These are phyloP conservation scores for Pseudorectes ferrugineus DNA, from an alignment of 2,113 vertebrate genomes.

Conservation along the genomic window DNA sequence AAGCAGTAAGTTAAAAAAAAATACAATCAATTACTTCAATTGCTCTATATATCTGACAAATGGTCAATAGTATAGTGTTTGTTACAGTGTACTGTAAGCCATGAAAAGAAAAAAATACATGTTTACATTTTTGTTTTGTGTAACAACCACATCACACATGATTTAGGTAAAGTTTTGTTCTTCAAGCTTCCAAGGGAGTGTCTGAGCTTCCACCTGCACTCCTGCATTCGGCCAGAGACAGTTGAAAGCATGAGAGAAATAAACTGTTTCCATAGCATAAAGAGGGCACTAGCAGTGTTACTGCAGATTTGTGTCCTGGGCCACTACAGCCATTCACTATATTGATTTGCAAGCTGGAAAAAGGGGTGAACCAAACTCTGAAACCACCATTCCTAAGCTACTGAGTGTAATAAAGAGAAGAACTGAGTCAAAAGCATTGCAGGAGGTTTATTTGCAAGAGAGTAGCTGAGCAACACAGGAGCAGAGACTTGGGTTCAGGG, in stretches of 20 bases:
- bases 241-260: neutral
- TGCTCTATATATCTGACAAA: neutral
- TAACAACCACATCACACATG: accelerated
- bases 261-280: neutral
- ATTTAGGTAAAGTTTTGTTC: neutral
- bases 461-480: neutral
- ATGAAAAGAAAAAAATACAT: neutral
- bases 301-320: neutral
- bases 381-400: neutral
- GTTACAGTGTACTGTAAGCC: neutral
- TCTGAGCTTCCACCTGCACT: neutral
- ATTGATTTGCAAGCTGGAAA: neutral
- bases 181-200: neutral
- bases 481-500: neutral
- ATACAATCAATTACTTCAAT: neutral
- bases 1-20: neutral
- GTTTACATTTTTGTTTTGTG: neutral
- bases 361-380: neutral
- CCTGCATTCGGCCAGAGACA: neutral
- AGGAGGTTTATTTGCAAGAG: neutral
- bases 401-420: neutral
- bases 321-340: neutral
- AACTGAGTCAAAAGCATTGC: neutral
- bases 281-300: neutral
- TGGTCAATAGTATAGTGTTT: neutral